Evolutionary conservation across 1,140 invertebrate genomes (phyloP).

Genomic region (Scaptomyza montana): DNA sequence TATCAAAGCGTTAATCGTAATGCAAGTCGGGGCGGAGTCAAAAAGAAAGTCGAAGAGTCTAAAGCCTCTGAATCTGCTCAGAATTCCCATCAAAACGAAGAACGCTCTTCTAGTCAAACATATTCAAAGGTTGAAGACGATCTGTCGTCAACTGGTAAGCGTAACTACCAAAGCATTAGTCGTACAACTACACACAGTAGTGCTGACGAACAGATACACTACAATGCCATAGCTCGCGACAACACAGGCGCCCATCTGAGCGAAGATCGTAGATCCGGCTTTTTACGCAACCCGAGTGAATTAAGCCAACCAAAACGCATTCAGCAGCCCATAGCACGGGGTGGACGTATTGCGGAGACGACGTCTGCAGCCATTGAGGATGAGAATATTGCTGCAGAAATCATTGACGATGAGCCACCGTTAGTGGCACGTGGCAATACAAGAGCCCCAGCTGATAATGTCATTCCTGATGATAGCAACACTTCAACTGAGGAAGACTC

Average conservation of each 20-base stretch:
- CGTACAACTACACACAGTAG: background rate
- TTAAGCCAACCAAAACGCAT: background rate
- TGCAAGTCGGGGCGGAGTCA: background rate
- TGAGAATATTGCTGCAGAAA: constrained; percentile 67
- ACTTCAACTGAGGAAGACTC: constrained; percentile 64
- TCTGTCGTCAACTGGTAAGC: background rate
- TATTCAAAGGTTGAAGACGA: background rate
- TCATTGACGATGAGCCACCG: constrained; percentile 54
- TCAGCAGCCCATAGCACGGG: constrained; percentile 44
- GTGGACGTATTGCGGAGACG: constrained; percentile 43
- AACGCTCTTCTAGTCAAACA: background rate
- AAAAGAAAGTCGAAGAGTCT: background rate
- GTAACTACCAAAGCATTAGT: constrained; percentile 24
- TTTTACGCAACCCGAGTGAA: constrained; percentile 40
- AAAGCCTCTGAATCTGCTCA: too few relatives aligned
- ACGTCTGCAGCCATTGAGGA: constrained; percentile 37
- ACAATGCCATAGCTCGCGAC: constrained; percentile 57
- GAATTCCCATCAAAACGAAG: background rate
- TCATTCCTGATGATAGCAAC: constrained; percentile 53
- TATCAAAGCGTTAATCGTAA: constrained; percentile 48
- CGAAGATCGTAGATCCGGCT: constrained; percentile 57
- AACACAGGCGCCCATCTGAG: constrained; percentile 46
- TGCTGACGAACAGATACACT: constrained; percentile 51
- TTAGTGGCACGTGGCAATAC: constrained; percentile 41
- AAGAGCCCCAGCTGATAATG: constrained; percentile 37